Percentiles rank a stretch among this genome's conserved stretches.
phyloP scores from a whole-genome alignment of 2,113 vertebrate species.

The Anguilla japonica region DNA sequence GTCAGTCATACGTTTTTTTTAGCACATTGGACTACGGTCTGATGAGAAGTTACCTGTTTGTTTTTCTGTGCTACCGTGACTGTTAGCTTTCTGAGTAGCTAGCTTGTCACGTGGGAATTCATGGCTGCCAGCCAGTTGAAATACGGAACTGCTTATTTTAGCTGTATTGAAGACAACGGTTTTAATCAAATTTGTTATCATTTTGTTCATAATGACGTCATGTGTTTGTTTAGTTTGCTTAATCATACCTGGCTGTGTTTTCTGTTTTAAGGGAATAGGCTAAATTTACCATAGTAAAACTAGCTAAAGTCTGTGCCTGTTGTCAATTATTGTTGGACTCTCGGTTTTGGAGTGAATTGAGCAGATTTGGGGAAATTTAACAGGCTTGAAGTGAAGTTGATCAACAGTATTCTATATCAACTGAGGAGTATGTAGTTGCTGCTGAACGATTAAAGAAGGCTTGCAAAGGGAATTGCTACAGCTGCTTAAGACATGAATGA shows the following conservation, averaged over 20 bases:
- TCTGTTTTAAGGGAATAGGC: no score
- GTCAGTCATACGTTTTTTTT: not conserved
- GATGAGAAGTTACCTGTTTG: not conserved
- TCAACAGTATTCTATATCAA: not conserved
- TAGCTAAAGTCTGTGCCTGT: no score
- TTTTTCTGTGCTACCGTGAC: not conserved
- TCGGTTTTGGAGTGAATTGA: no score
- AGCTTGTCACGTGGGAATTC: constrained; percentile 18
- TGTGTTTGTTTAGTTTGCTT: no score
- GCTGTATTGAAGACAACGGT: not conserved
- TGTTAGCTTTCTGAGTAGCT: not conserved
- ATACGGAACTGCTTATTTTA: not conserved
- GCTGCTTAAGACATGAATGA: no score
- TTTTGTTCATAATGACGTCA: no score
- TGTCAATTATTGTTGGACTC: no score
- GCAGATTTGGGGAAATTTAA: no score
- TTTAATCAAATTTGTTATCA: not conserved
- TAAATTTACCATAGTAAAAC: no score
- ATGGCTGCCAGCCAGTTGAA: constrained; percentile 33
- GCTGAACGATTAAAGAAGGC: not conserved
- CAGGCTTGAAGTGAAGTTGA: no score
- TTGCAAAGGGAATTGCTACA: no score
- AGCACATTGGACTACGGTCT: not conserved
- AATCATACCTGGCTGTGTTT: no score
- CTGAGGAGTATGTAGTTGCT: not conserved